These are phyloP conservation scores for Tympanuchus pallidicinctus DNA, from an alignment of 2,113 vertebrate genomes.

Conservation along the genomic window DNA sequence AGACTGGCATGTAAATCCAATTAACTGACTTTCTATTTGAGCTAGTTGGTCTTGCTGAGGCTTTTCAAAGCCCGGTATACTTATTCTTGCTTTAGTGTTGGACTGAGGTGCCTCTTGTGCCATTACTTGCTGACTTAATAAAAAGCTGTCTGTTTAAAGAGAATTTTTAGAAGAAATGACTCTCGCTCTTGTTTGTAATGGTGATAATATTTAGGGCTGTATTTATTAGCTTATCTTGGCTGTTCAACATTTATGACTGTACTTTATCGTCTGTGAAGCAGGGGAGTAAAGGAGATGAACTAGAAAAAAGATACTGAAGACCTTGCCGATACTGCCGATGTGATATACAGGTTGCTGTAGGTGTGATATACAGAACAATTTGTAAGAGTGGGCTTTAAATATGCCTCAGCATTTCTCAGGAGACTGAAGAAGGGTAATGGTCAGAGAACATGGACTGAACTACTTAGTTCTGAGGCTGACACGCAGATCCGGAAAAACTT, in stretches of 20 bases:
- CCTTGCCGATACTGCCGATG: constrained; percentile 6
- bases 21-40: background rate
- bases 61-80: background rate
- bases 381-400: constrained; percentile 43
- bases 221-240: constrained; percentile 78
- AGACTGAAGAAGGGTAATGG: background rate
- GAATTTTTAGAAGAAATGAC: constrained; percentile 12
- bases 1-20: background rate
- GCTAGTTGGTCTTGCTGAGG: background rate
- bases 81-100: background rate
- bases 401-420: background rate
- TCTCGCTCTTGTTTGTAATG: constrained; percentile 41
- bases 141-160: constrained; percentile 48
- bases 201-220: constrained; percentile 63
- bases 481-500: background rate
- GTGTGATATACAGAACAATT: constrained; percentile 27
- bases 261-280: constrained; percentile 64
- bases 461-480: background rate
- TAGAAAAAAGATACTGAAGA: constrained; percentile 52
- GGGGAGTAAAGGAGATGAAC: constrained; percentile 51
- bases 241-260: constrained; percentile 70
- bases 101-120: background rate
- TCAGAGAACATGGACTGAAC: constrained; percentile 16
- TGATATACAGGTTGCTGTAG: background rate
- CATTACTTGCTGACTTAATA: constrained; percentile 40